Conservation (phyloP, 2,888 invertebrate genomes). For the Rugalucina vietnamica region DNA sequence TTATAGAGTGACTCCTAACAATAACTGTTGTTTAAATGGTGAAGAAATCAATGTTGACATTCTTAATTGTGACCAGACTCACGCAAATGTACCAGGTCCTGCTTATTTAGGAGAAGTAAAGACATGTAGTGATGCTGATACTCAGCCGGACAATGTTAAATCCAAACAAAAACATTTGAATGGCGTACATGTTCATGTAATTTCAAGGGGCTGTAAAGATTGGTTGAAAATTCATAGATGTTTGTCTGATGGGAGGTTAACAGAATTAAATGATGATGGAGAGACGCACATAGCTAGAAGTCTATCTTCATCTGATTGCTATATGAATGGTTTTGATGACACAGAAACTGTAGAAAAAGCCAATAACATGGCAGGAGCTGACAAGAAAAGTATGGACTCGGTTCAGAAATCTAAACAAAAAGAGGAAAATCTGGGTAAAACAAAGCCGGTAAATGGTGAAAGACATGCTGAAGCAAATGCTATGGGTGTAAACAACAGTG, state of each 20-base stretch:
- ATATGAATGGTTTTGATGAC: not conserved
- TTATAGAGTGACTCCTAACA: too few relatives aligned
- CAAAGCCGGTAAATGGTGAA: not conserved
- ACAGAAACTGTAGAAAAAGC: not conserved
- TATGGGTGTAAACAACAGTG: not conserved
- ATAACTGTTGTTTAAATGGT: too few relatives aligned
- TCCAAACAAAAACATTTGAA: not conserved
- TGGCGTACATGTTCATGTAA: not conserved
- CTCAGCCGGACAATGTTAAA: too few relatives aligned
- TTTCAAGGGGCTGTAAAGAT: not conserved
- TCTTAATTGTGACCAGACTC: too few relatives aligned
- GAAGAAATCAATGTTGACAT: too few relatives aligned
- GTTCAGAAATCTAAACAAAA: not conserved
- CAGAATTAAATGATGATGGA: not conserved
- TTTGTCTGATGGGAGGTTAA: slow-evolving; percentile 3
- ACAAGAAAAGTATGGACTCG: not conserved
- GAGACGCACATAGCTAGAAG: not conserved
- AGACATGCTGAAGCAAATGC: not conserved
- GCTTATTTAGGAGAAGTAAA: too few relatives aligned
- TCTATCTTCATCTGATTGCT: not conserved
- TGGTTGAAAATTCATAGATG: not conserved
- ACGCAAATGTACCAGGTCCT: too few relatives aligned
- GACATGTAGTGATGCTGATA: too few relatives aligned
- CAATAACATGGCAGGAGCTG: not conserved
- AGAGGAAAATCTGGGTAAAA: not conserved